Conservation (phyloP, 2,888 invertebrate species). For the Macrophya annulata region DNA sequence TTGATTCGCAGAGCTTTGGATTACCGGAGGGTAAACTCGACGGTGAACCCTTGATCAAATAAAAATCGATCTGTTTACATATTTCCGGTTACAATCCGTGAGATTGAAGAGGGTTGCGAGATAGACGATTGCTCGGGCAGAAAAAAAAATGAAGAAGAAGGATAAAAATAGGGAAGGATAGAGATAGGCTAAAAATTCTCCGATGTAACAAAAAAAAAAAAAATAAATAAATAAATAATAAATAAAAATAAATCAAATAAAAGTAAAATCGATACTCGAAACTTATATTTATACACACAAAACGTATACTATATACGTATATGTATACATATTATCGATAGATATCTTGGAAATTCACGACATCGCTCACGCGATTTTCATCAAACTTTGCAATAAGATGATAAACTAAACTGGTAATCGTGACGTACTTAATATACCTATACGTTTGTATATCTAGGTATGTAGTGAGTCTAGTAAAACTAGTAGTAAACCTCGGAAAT, state of each 20-base stretch:
- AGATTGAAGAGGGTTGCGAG: slow-evolving; percentile 17
- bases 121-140: not conserved
- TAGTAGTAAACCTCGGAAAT: slow-evolving; percentile 12
- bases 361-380: not conserved
- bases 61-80: slow-evolving; percentile 4
- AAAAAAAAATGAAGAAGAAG: not conserved
- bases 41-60: slow-evolving; percentile 9
- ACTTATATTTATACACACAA: not conserved
- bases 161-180: not conserved
- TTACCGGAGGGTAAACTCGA: not conserved
- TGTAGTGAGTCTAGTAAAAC: slow-evolving; percentile 19
- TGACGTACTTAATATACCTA: not conserved
- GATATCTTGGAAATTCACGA: not conserved
- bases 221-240: not conserved
- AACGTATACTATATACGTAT: too few species aligned
- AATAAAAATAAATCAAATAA: too few species aligned
- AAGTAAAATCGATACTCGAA: not conserved
- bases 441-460: too few species aligned
- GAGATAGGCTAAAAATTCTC: not conserved
- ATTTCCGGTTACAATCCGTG: slow-evolving; percentile 12
- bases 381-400: slow-evolving; percentile 24
- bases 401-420: slow-evolving; percentile 36
- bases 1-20: not conserved
- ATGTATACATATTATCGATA: not conserved
- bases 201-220: not conserved